These are phyloP conservation scores for Notarius quadriscutis DNA, from an alignment of 2,113 vertebrate species.

Conservation along the genomic window DNA sequence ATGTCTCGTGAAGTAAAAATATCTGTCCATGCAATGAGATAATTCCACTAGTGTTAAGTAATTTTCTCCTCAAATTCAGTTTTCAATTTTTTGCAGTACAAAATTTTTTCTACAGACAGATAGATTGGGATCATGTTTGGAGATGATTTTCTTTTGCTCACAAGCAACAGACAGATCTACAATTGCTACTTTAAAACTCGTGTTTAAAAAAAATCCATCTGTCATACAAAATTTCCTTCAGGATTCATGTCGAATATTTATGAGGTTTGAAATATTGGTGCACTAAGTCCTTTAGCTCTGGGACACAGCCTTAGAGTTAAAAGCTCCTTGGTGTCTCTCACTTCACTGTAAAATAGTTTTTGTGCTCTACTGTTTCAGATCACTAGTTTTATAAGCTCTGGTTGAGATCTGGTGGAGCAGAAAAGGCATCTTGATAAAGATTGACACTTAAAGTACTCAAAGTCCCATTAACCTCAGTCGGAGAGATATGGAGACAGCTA, in stretches of 20 bases:
- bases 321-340: constrained; percentile 19
- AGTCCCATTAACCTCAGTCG: constrained; percentile 39
- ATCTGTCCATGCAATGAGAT: no score
- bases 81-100: no score
- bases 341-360: constrained; percentile 1
- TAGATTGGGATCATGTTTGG: not conserved
- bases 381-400: constrained; percentile 12
- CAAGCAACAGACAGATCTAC: not conserved
- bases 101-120: not conserved
- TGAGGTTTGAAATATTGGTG: constrained; percentile 2
- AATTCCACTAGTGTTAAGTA: no score
- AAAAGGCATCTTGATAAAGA: constrained; percentile 38
- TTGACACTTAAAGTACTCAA: constrained; percentile 47
- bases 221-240: not conserved
- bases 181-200: not conserved
- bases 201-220: not conserved
- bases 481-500: constrained; percentile 39
- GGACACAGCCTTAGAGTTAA: constrained; percentile 13
- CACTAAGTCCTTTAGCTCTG: not conserved
- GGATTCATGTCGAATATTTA: constrained; percentile 22
- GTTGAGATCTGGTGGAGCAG: not conserved
- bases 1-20: no score
- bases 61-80: no score
- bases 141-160: not conserved
- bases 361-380: constrained; percentile 13